These are phyloP conservation scores for Heliconius melpomene DNA, from an alignment of 1,140 invertebrate genomes.

Conservation along the genomic window DNA sequence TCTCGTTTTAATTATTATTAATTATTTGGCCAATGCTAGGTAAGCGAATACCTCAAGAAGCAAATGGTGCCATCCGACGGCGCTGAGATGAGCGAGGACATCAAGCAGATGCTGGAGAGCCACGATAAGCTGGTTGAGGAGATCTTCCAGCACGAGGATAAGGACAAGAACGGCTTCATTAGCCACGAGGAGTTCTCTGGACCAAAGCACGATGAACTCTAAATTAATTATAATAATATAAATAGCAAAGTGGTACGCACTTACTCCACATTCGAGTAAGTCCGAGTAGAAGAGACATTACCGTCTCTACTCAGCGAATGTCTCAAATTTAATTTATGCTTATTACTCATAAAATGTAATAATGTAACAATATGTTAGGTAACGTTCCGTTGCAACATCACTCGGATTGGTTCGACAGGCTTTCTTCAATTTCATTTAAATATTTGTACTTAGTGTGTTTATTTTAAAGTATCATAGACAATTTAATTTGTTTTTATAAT, in stretches of 20 bases:
- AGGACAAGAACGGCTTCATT: constrained; percentile 97
- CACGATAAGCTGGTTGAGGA: constrained; percentile 97
- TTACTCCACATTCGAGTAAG: background rate
- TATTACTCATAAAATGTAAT: background rate
- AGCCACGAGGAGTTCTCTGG: constrained; percentile 97
- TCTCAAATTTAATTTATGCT: background rate
- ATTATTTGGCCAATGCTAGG: constrained; percentile 77
- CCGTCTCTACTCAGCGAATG: background rate
- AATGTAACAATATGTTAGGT: background rate
- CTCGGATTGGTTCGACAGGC: background rate
- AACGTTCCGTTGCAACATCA: background rate
- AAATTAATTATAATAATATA: constrained; percentile 67
- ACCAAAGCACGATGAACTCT: constrained; percentile 98
- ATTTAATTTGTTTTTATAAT: background rate
- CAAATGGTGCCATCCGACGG: constrained; percentile 91
- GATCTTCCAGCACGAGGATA: constrained; percentile 98
- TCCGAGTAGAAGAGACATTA: background rate
- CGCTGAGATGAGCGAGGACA: constrained; percentile 86
- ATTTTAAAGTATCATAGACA: background rate
- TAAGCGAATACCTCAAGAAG: constrained; percentile 94
- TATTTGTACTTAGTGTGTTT: background rate
- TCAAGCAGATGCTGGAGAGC: constrained; percentile 92
- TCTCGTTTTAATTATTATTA: constrained; percentile 18
- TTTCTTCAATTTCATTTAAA: constrained; percentile 3
- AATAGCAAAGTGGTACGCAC: background rate